phyloP scores from a whole-genome alignment of 2,888 invertebrate species.

The Nemotelus nigrinus region DNA sequence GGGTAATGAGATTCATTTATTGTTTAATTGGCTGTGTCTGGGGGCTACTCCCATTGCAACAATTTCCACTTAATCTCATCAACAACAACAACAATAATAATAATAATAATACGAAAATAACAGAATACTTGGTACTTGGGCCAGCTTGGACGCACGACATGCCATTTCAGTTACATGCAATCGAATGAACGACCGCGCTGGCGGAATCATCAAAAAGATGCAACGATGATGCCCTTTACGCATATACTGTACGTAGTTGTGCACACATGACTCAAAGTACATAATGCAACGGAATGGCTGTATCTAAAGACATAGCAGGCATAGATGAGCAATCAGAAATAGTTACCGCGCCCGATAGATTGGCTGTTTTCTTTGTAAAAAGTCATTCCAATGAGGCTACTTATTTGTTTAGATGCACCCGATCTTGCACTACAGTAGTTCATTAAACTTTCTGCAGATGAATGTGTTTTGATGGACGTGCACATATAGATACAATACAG shows the following conservation, averaged over 20 bases:
- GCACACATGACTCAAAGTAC: not conserved
- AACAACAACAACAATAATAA: not conserved
- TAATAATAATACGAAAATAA: not conserved
- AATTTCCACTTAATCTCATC: constrained; percentile 8
- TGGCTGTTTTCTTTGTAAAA: not conserved
- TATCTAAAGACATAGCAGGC: not conserved
- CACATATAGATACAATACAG: constrained; percentile 2
- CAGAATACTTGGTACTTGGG: not conserved
- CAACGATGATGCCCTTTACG: not conserved
- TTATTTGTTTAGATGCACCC: constrained; percentile 34
- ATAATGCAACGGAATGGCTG: not conserved
- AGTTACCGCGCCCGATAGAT: not conserved
- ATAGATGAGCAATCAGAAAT: not conserved
- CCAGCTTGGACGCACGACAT: not conserved
- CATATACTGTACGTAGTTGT: not conserved
- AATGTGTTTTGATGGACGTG: not conserved
- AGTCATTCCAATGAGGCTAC: constrained; percentile 32
- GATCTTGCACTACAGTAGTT: constrained; percentile 12
- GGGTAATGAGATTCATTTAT: constrained; percentile 25
- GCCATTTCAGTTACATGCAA: not conserved
- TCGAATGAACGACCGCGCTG: constrained; percentile 1
- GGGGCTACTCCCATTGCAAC: constrained; percentile 32
- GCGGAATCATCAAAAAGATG: constrained; percentile 19
- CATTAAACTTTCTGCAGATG: constrained; percentile 38
- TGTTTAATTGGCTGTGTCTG: constrained; percentile 38